phyloP scores from a whole-genome alignment of 2,888 invertebrate genomes.

The Agrypnus murinus region DNA sequence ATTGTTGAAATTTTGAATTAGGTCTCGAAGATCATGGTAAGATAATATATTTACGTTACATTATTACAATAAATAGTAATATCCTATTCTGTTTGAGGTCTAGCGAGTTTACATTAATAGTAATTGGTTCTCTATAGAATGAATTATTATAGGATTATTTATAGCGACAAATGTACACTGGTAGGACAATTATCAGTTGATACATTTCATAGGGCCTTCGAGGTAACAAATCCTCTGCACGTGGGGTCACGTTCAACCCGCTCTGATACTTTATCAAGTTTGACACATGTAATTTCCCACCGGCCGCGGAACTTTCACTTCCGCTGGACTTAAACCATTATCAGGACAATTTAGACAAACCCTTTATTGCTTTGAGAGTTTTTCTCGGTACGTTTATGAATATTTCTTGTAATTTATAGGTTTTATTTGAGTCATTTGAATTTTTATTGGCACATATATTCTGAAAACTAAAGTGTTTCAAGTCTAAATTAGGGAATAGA shows the following conservation, averaged over 20 bases:
- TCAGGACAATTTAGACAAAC: slow-evolving; percentile 50
- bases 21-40: not conserved
- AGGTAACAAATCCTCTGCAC: slow-evolving; percentile 55
- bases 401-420: slow-evolving; percentile 48
- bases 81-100: not conserved
- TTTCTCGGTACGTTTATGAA: slow-evolving; percentile 46
- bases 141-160: slow-evolving; percentile 46
- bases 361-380: slow-evolving; percentile 45
- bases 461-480: slow-evolving; percentile 27
- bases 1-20: not conserved
- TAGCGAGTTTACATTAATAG: slow-evolving; percentile 36
- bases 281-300: slow-evolving; percentile 60
- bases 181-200: slow-evolving; percentile 54
- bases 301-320: slow-evolving; percentile 58
- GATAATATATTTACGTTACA: not conserved
- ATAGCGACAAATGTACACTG: slow-evolving; percentile 44
- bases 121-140: slow-evolving; percentile 42
- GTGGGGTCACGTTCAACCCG: slow-evolving; percentile 57
- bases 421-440: slow-evolving; percentile 42
- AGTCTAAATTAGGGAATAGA: slow-evolving; percentile 33
- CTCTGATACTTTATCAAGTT: slow-evolving; percentile 58
- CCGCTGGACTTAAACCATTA: slow-evolving; percentile 52
- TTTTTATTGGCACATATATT: slow-evolving; percentile 41
- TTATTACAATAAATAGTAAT: slow-evolving; percentile 15
- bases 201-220: slow-evolving; percentile 50